These are phyloP conservation scores for Alviniconcha marisindica DNA, from an alignment of 1,140 invertebrate species.

Conservation along the genomic window DNA sequence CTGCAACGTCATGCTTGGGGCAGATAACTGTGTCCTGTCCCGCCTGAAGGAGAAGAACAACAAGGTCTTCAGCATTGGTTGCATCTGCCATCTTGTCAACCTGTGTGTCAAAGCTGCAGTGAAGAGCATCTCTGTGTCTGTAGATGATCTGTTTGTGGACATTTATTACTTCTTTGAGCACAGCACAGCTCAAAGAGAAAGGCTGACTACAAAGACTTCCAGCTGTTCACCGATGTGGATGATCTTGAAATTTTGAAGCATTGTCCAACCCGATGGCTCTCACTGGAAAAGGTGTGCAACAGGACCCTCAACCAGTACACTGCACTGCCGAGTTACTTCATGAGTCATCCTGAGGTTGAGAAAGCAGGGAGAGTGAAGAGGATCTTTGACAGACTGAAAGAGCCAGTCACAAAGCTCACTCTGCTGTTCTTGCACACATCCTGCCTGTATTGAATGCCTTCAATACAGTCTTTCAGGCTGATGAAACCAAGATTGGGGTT, in stretches of 20 bases:
- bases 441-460: constrained; percentile 42
- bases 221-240: constrained; percentile 49
- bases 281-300: constrained; percentile 35
- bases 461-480: constrained; percentile 46
- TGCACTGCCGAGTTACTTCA: constrained; percentile 44
- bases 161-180: constrained; percentile 40
- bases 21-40: no score
- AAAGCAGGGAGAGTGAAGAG: constrained; percentile 44
- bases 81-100: constrained; percentile 51
- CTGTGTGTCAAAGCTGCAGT: constrained; percentile 38
- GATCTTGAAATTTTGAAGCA: constrained; percentile 50
- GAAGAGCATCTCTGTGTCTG: constrained; percentile 39
- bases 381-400: background rate
- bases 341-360: constrained; percentile 45
- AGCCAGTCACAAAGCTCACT: constrained; percentile 27
- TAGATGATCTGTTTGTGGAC: constrained; percentile 47
- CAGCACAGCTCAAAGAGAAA: constrained; percentile 46
- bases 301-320: constrained; percentile 40
- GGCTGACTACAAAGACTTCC: constrained; percentile 46
- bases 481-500: background rate
- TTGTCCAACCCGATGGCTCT: constrained; percentile 48
- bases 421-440: constrained; percentile 34
- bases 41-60: no score
- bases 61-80: constrained; percentile 32
- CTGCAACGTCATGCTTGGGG: no score